Evolutionary conservation across 2,888 invertebrate genomes (phyloP), one percentile per base, ranked within the genome.

Genomic region (Achlya flavicornis): DNA sequence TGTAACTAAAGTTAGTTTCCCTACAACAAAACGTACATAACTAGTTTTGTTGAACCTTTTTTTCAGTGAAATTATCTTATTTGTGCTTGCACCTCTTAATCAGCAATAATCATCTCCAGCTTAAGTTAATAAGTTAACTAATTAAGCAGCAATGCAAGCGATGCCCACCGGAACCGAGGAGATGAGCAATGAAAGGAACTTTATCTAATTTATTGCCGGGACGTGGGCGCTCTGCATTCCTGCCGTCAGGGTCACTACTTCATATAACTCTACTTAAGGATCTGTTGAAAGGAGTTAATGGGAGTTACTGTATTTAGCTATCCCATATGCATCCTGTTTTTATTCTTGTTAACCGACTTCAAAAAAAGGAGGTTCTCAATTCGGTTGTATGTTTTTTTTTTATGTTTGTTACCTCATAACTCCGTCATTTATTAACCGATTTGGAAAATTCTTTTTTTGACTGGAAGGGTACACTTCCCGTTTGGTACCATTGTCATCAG

Each of bases 101-200:
- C 43, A 43, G 43, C 12, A 3, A 14, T 14, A 48, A 48, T 48
- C 48, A 16, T 7, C 14, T 14, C 14, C 46, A 41, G 41, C 41
- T 4, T 46, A n/a, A 46, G 48, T 48, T 48, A 16, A 16, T 48
- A 46, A 46, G 46, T 46, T 46, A 6, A 46, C n/a, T 48, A 48
- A 48, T 48, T 48, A 48, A 48, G 48, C 48, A 7, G 4, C n/a
- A 16, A 48, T 48, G 16, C 16, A 16, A 48, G 14, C 72, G 74
- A 75, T 76, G 72, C 75, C 53, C 7, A 19, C 16, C 2, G 67
- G 65, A 65, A 75, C 69, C 71, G 72, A 67, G 61, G 46, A 38
- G 72, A 74, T 75, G 82, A 80, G 73, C 77, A 75, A 81, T 77
- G 79, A 66, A 38, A 72, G 71, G 74, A 77, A 77, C 76, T 81